These are phyloP conservation scores for Halocynthia aurantium DNA, from an alignment of 23 tunicate genomes.

Conservation along the genomic window DNA sequence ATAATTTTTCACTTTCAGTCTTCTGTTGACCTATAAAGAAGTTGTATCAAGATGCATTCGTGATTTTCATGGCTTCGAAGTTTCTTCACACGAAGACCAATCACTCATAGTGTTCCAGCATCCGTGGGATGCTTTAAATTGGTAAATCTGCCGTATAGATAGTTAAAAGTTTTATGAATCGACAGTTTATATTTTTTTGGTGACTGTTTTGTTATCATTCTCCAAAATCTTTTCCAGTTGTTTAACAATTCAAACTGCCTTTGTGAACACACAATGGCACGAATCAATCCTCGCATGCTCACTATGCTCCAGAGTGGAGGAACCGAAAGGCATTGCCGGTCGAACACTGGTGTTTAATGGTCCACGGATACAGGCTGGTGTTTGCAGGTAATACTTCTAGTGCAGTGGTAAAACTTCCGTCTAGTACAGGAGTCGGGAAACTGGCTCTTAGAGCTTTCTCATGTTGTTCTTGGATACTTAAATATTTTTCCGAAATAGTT, in stretches of 20 bases:
- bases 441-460: too few relatives aligned
- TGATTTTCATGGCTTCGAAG: constrained; percentile 79
- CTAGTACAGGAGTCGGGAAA: too few relatives aligned
- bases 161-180: background rate
- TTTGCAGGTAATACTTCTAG: too few relatives aligned
- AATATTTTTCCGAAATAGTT: too few relatives aligned
- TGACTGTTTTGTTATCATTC: background rate
- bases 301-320: constrained; percentile 51
- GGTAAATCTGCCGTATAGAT: constrained; percentile 19
- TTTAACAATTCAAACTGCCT: constrained; percentile 76
- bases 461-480: too few relatives aligned
- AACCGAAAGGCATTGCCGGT: constrained; percentile 51
- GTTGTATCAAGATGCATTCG: constrained; percentile 45
- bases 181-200: background rate
- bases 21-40: constrained; percentile 35
- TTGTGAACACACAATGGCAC: constrained; percentile 48
- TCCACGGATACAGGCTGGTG: constrained; percentile 72
- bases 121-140: constrained; percentile 90
- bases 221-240: constrained; percentile 31
- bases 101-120: constrained; percentile 75
- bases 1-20: constrained; percentile 13
- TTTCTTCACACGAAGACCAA: constrained; percentile 72
- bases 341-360: constrained; percentile 57
- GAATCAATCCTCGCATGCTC: constrained; percentile 42
- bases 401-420: too few relatives aligned